Percentiles rank a stretch among this genome's conserved stretches.
These are phyloP conservation scores for Geopemphigus sp. DNA, from an alignment of 1,140 invertebrate genomes.

Conservation along the genomic window DNA sequence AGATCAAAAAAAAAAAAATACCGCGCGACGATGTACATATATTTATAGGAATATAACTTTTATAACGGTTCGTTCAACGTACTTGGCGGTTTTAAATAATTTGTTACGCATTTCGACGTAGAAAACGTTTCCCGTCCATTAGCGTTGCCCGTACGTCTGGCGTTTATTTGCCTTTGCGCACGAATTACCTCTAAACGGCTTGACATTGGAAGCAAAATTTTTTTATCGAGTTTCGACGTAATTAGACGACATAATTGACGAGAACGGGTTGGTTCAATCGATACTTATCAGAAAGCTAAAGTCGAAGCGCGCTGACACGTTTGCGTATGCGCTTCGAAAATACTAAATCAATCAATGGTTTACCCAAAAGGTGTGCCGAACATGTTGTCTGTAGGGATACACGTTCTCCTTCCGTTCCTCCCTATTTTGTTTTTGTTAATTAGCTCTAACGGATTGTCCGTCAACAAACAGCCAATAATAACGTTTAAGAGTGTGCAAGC, in stretches of 20 bases:
- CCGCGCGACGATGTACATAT: not conserved
- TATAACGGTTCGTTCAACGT: not conserved
- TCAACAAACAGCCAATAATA: too few relatives aligned
- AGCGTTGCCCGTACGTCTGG: not conserved
- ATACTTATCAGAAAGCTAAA: not conserved
- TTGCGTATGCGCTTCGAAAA: too few relatives aligned
- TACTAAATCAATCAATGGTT: too few relatives aligned
- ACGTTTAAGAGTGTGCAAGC: too few relatives aligned
- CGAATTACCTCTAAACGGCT: not conserved
- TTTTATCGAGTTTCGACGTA: not conserved
- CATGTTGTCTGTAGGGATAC: too few relatives aligned
- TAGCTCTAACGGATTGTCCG: too few relatives aligned
- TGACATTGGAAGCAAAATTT: not conserved
- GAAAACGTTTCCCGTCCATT: slow-evolving; percentile 4
- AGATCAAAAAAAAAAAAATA: not conserved
- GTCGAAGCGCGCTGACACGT: not conserved
- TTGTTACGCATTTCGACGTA: not conserved
- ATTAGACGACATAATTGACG: not conserved
- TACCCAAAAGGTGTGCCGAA: too few relatives aligned
- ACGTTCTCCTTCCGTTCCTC: too few relatives aligned
- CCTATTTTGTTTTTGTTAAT: too few relatives aligned
- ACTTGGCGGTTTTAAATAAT: not conserved
- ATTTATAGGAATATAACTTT: slow-evolving; percentile 17
- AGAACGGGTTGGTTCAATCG: not conserved
- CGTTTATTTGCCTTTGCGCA: slow-evolving; percentile 17